phyloP scores from a whole-genome alignment of 2,113 vertebrate species.

The Anarhynchus alexandrinus region DNA sequence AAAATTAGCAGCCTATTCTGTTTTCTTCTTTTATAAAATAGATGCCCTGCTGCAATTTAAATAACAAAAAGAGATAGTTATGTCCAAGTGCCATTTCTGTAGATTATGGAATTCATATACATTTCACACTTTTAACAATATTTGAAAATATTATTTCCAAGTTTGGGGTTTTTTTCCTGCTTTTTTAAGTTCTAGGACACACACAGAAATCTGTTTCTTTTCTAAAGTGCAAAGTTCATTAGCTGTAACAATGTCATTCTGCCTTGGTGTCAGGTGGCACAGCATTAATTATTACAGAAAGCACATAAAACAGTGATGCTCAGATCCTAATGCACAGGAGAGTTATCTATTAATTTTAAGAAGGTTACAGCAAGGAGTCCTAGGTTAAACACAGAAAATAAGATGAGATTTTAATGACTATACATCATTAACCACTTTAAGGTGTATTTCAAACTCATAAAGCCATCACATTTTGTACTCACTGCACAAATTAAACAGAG shows the following conservation, averaged over 20 bases:
- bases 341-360: neutral
- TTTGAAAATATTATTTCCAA: neutral
- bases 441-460: neutral
- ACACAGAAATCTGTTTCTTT: neutral
- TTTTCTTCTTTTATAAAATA: neutral
- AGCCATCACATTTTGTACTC: neutral
- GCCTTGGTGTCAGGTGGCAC: neutral
- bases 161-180: fast-evolving
- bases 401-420: neutral
- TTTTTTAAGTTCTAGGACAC: neutral
- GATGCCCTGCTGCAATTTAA: neutral
- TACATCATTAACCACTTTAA: neutral
- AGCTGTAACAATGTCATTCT: neutral
- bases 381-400: neutral
- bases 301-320: neutral
- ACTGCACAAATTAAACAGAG: neutral
- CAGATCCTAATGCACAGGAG: neutral
- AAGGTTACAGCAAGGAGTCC: neutral
- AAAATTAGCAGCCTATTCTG: neutral
- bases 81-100: neutral
- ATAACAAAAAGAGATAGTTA: neutral
- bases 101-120: neutral
- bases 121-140: neutral
- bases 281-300: neutral
- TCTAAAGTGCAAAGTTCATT: neutral